phyloP scores from a whole-genome alignment of 2,113 vertebrate genomes.

The Catagonus wagneri region DNA sequence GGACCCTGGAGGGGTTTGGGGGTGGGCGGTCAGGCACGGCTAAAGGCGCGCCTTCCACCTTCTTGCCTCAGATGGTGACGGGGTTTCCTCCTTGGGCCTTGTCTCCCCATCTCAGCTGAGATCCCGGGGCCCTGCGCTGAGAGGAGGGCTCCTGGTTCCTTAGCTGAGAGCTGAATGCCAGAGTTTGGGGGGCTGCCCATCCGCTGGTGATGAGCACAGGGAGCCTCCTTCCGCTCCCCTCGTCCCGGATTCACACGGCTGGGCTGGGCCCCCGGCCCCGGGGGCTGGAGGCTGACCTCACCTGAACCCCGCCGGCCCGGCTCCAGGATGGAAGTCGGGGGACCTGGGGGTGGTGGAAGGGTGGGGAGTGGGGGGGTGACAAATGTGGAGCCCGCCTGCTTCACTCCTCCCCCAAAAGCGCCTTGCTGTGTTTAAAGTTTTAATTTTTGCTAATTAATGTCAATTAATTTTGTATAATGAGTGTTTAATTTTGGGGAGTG shows the following conservation, averaged over 20 bases:
- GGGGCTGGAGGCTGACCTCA: not conserved
- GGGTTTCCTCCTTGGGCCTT: not conserved
- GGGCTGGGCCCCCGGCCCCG: not conserved
- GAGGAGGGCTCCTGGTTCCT: not conserved
- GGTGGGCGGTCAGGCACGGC: not conserved
- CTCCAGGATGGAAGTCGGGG: slow-evolving; percentile 57
- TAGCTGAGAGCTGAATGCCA: not conserved
- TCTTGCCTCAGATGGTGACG: not conserved
- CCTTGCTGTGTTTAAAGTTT: slow-evolving; percentile 87
- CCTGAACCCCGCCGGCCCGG: slow-evolving; percentile 51
- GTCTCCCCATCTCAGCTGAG: not conserved
- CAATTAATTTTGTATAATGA: slow-evolving; percentile 91
- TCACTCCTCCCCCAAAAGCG: slow-evolving; percentile 81
- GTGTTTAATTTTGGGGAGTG: slow-evolving; percentile 91
- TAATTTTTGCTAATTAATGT: slow-evolving; percentile 91
- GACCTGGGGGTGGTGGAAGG: slow-evolving; percentile 51
- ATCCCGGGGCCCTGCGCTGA: not conserved
- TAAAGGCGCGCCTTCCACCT: not conserved
- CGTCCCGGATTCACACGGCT: not conserved
- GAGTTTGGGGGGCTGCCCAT: not conserved
- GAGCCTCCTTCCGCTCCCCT: not conserved
- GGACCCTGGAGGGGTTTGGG: not conserved
- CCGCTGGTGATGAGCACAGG: not conserved
- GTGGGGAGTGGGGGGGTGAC: slow-evolving; percentile 73
- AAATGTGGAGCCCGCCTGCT: slow-evolving; percentile 77